Base-by-base conservation (phyloP, 2,888 invertebrate genomes). In the Embidobia sp. region DNA sequence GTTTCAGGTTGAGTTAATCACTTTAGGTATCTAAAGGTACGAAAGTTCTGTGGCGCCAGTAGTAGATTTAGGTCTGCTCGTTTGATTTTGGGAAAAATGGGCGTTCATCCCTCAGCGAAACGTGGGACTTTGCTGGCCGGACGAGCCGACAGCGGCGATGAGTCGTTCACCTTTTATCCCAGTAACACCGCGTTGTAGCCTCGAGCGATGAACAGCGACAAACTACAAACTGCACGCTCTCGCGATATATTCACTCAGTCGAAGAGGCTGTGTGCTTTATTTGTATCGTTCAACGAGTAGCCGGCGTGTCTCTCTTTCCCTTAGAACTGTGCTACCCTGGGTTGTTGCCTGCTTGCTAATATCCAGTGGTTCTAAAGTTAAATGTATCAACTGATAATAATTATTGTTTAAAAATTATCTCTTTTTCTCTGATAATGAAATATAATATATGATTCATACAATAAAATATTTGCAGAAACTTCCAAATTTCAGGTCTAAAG, bases 121-220 rank as follows among this genome's bases (percentile, higher is more conserved):
- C 83, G 84, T 85, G 84, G 83, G 85, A 85, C 85, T 84, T 85
- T 84, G 85, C 81, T 79, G 85, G 83, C 82, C 83, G 84, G 83
- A 84, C 84, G 81, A 82, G 81, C 83, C 82, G 82, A 81, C 82
- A 81, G 83, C 82, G 82, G 82, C 82, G 81, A 75, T 83, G 85
- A 86, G 88, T 88, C 89, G 85, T 89, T 89, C 89, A 89, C 89
- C 89, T 89, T 89, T 89, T 89, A 89, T 89, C 88, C 89, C 87
- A 89, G 88, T 89, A 89, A 89, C 88, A 89, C 88, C 85, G 87
- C 89, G 86, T 86, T 85, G 84, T 83, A 84, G 84, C 85, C 85
- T 81, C 82, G 81, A 83, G 84, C 84, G 82, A 84, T 80, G 82
- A 82, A 77, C 82, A 80, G 81, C 83, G 84, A 85, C 85, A 84